phyloP scores from a whole-genome alignment of 2,888 invertebrate species.

The Neocrepidodera transversa region DNA sequence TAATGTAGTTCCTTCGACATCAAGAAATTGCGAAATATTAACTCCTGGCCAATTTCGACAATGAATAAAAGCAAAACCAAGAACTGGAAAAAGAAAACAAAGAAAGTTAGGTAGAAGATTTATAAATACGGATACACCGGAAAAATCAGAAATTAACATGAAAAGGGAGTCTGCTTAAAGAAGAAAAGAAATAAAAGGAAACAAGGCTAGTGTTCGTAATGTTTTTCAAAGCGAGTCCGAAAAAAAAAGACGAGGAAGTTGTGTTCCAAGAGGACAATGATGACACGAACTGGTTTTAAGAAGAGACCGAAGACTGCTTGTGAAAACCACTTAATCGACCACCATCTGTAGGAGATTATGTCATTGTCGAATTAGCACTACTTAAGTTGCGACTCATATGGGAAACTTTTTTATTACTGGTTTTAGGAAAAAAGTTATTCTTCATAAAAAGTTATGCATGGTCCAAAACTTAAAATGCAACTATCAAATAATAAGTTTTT shows the following conservation, averaged over 20 bases:
- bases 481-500: too few species aligned
- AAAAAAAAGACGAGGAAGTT: background rate
- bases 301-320: background rate
- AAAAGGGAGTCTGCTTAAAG: background rate
- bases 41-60: background rate
- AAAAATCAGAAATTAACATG: background rate
- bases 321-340: too few species aligned
- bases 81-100: background rate
- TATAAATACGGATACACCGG: background rate
- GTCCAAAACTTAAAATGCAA: too few species aligned
- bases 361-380: background rate
- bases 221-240: too few species aligned
- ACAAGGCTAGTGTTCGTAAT: background rate
- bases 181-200: conserved; percentile 4
- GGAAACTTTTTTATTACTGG: too few species aligned
- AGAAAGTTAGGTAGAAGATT: background rate
- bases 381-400: too few species aligned
- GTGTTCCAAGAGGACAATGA: conserved; percentile 4
- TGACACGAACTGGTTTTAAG: background rate
- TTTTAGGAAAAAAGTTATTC: too few species aligned
- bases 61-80: too few species aligned
- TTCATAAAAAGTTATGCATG: too few species aligned
- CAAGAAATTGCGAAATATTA: background rate
- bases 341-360: too few species aligned
- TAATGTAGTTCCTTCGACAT: conserved; percentile 1